Evolutionary conservation across 2,888 invertebrate species (phyloP), one percentile per base, ranked within the genome.

Genomic region (Melinopterus prodromus): DNA sequence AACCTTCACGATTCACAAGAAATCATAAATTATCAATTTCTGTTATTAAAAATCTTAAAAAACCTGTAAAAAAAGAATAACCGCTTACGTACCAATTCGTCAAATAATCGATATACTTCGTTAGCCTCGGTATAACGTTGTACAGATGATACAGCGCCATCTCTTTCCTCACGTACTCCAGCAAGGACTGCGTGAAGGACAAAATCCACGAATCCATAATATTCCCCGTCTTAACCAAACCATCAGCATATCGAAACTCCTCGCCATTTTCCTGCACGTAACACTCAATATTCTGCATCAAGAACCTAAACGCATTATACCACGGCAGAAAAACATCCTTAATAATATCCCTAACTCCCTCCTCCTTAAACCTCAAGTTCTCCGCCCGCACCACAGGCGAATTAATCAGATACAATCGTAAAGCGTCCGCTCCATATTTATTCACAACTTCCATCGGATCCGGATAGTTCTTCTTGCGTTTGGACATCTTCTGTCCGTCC

Each of bases 401-500:
- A 90, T 98, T 99, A 82, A 99, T 97, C 79, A 99, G 92, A 89
- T 99, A 99, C 69, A 99, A 91, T 82, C 99, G 93, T 72, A 99
- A 90, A 16, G 99, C 99, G 91, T 99, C 99, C 0, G 99, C 99
- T 1, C 99, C 99, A 89, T 97, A 99, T 88, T 98, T 98, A 76
- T 94, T 90, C 0, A 98, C 95, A 15, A 99, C 92, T 85, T 96
- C 95, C 90, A 98, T 91, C 0, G 99, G 99, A 91, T 99, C 99
- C 0, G 99, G 99, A 89, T 98, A 99, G 88, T 99, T 99, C 89
- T 99, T 98, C 90, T 99, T 99, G 37, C 99, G 92, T 89, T 99
- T 99, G 0, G 99, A 99, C 99, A 99, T 99, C 90, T 99, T 99
- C 88, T 98, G 98, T 0, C 99, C 99, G 91, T 99, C 99, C 69